phyloP scores from a whole-genome alignment of 2,888 invertebrate genomes.

The Melieria omissa region DNA sequence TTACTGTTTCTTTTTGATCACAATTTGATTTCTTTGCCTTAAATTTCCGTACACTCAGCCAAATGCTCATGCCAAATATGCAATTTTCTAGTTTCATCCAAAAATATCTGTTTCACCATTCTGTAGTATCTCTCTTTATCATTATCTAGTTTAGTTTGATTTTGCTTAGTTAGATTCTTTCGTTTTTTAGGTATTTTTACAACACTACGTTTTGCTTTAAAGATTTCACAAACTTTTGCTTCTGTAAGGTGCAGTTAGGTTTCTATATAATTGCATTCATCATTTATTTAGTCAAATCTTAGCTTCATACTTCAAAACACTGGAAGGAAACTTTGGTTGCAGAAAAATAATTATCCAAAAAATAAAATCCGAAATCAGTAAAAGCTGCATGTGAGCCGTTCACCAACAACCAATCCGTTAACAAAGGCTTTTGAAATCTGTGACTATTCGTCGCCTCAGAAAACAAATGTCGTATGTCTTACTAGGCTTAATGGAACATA shows the following conservation, averaged over 20 bases:
- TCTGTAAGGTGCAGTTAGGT: neutral
- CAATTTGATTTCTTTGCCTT: conserved; percentile 63
- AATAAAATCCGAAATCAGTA: too few relatives aligned
- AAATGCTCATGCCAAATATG: conserved; percentile 36
- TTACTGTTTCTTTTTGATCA: conserved; percentile 56
- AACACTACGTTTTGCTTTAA: neutral
- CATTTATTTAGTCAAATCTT: too few relatives aligned
- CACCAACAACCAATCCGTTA: too few relatives aligned
- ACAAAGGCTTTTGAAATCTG: too few relatives aligned
- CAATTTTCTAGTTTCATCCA: conserved; percentile 38
- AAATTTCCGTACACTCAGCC: conserved; percentile 25
- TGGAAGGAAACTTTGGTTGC: too few relatives aligned
- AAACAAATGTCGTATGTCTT: too few relatives aligned
- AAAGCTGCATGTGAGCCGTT: too few relatives aligned
- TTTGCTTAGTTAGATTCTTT: neutral
- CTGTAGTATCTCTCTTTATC: neutral
- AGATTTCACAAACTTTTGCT: neutral
- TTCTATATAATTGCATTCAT: conserved; percentile 5
- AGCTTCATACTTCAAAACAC: too few relatives aligned
- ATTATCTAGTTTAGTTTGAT: neutral
- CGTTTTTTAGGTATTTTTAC: neutral
- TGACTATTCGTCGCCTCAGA: too few relatives aligned
- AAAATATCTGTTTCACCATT: conserved; percentile 42
- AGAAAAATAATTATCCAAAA: too few relatives aligned
- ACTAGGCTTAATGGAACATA: too few relatives aligned